Evolutionary conservation across 2,113 vertebrate species (phyloP).

Genomic region (Ramphastos sulfuratus): DNA sequence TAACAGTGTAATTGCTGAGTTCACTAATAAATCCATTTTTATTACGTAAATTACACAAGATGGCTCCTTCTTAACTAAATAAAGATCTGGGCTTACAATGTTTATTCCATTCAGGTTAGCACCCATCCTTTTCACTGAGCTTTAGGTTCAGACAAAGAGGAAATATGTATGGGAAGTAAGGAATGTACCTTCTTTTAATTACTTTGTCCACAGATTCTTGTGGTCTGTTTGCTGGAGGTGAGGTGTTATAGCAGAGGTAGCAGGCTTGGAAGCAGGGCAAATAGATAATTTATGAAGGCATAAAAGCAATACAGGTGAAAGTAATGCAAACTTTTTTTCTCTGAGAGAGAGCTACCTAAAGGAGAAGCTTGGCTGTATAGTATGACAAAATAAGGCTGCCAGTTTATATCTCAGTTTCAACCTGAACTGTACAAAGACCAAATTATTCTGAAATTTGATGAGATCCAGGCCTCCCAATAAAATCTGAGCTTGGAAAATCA

Average conservation of each 20-base stretch:
- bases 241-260: background rate
- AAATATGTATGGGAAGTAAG: background rate
- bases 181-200: background rate
- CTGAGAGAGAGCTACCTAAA: background rate
- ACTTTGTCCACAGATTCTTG: background rate
- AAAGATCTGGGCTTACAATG: background rate
- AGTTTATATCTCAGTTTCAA: background rate
- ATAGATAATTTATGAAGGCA: background rate
- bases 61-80: background rate
- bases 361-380: background rate
- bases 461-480: background rate
- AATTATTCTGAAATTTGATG: background rate
- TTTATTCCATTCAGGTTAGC: background rate
- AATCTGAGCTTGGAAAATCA: background rate
- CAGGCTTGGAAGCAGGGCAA: background rate
- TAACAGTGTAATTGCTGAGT: background rate
- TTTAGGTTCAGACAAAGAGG: background rate
- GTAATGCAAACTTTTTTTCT: background rate
- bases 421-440: background rate
- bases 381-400: background rate
- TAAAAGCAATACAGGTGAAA: background rate
- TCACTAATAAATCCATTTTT: background rate
- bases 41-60: background rate
- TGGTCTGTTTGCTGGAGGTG: background rate
- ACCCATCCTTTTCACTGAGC: background rate